phyloP scores from a whole-genome alignment of 2,113 vertebrate genomes.

The Thomomys bottae region DNA sequence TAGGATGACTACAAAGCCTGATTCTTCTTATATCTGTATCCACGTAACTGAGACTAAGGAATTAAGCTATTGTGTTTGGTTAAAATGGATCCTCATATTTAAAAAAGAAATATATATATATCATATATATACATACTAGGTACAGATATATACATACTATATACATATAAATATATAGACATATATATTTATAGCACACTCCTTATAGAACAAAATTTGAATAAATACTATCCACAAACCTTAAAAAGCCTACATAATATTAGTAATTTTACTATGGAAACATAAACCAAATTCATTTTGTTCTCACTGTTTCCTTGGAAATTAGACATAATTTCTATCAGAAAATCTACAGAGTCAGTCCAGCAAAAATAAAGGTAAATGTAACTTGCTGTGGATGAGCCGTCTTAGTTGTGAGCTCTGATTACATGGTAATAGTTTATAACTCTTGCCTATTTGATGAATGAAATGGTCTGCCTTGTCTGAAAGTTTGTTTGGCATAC shows the following conservation, averaged over 20 bases:
- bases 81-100: background rate
- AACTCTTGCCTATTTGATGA: background rate
- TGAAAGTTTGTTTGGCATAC: background rate
- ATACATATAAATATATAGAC: too few relatives aligned
- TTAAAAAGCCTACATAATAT: too few relatives aligned
- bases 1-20: too few relatives aligned
- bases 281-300: background rate
- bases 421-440: background rate
- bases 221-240: too few relatives aligned
- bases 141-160: too few relatives aligned
- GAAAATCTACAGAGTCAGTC: background rate
- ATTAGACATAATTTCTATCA: background rate
- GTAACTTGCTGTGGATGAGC: accelerated
- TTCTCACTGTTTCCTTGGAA: background rate
- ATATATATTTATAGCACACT: too few relatives aligned
- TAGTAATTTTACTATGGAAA: background rate
- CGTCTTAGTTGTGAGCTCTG: background rate
- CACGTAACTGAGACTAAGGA: too few relatives aligned
- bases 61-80: too few relatives aligned
- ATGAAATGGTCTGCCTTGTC: background rate
- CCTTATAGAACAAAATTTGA: too few relatives aligned
- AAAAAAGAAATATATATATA: background rate
- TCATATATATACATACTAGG: too few relatives aligned
- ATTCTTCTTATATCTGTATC: too few relatives aligned
- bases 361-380: too few relatives aligned